Evolutionary conservation across 2,113 vertebrate species (phyloP), one percentile per base, ranked within the genome.

Genomic region (Phodopus roborovskii): DNA sequence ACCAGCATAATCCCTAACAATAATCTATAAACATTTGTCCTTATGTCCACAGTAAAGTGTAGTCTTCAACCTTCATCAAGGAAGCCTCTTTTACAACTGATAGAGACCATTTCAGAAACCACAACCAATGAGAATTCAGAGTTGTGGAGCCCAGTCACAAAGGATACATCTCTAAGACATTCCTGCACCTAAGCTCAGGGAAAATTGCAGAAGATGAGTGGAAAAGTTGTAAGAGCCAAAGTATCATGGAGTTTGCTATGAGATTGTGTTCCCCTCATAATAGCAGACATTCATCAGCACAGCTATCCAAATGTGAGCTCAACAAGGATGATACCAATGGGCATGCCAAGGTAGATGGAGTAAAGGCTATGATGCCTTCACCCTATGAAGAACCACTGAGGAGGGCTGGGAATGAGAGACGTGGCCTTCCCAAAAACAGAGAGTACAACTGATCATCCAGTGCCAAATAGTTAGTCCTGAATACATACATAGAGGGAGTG

Each of bases 121-220:
- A 60, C 79, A 39, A 60, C 53, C 56, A 60, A 82, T 7, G 36
- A 60, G 60, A 82, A 39, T 60, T 12, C 79, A 60, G 56, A 26
- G 22, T 39, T 39, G 56, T 2, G 7, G 36, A 39, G 12, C 79
- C 53, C 13, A 39, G n/a, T 60, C 3, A 56, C 56, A 26, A 1
- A 39, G 53, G 36, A 15, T 16, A 82, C 12, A 82, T 60, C 22
- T 82, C 7, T n/a, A 60, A 26, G 39, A 82, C 79, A 82, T 12
- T n/a, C 36, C 36, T 60, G 13, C 22, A 60, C 15, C 79, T 26
- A 60, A 60, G 11, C 12, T 60, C 3, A 15, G 22, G 78, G 79
- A 4, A 16, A 8, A 39, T 26, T 26, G 3, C 6, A 0, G 1
- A 39, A 39, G 36, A 26, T 6, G 9, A 36, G 56, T 39, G 33